These are phyloP conservation scores for Drosophila kuntzei DNA, from an alignment of 2,888 invertebrate species.

Conservation along the genomic window DNA sequence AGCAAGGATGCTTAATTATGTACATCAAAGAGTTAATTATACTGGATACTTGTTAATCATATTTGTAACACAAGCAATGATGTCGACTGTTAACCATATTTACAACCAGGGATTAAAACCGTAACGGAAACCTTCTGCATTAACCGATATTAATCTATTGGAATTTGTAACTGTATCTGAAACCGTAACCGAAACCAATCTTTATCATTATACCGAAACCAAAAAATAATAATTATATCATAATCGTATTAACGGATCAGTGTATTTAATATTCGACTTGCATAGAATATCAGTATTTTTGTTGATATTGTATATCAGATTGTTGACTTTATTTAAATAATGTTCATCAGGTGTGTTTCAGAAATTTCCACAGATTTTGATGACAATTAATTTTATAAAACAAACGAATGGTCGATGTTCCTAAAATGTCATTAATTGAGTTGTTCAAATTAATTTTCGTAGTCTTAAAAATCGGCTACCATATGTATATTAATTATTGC, in stretches of 20 bases:
- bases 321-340: neutral
- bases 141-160: neutral
- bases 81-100: neutral
- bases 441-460: too few species aligned
- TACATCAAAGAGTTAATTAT: neutral
- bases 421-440: too few species aligned
- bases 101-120: neutral
- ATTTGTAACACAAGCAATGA: neutral
- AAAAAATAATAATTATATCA: neutral
- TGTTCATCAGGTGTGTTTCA: neutral
- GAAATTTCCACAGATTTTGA: neutral
- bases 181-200: neutral
- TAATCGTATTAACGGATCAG: neutral
- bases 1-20: constrained; percentile 8
- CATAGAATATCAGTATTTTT: neutral
- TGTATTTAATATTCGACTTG: constrained; percentile 3
- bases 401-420: too few species aligned
- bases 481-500: neutral
- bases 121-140: too few species aligned
- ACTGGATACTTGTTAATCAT: neutral
- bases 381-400: neutral
- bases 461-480: neutral
- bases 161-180: neutral
- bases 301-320: neutral
- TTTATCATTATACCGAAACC: neutral